These are phyloP conservation scores for Umimayanthus chanpuru DNA, from an alignment of 92 coral and sea anemone genomes.

Conservation along the genomic window DNA sequence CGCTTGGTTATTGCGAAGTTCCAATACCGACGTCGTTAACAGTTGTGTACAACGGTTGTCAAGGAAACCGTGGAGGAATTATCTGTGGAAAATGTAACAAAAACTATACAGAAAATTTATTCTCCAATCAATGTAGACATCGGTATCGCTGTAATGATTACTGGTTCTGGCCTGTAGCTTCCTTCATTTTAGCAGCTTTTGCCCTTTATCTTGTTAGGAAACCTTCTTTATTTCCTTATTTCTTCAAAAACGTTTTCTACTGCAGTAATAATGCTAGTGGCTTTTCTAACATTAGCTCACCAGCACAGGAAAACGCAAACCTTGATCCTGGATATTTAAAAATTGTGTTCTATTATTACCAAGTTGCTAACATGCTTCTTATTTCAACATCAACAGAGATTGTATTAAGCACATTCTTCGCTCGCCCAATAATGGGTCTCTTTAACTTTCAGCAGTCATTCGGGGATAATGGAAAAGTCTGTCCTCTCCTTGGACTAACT, in stretches of 20 bases:
- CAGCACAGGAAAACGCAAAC: not conserved
- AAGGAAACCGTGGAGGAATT: conserved; percentile 54
- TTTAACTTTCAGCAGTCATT: conserved; percentile 67
- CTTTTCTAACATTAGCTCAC: not conserved
- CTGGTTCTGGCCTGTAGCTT: conserved; percentile 53
- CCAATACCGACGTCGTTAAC: not conserved
- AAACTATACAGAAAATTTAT: conserved; percentile 60
- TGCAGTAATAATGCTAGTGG: not conserved
- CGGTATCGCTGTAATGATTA: conserved; percentile 19
- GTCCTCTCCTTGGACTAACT: conserved; percentile 52
- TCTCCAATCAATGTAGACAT: conserved; percentile 54
- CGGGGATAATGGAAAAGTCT: conserved; percentile 31
- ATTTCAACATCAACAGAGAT: conserved; percentile 43
- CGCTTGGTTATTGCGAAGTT: conserved; percentile 44
- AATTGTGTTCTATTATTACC: conserved; percentile 83
- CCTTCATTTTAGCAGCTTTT: not conserved
- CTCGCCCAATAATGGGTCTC: conserved; percentile 62
- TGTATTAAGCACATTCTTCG: conserved; percentile 26
- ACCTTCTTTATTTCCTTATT: not conserved
- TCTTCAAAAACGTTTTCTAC: not conserved
- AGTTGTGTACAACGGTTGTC: conserved; percentile 56
- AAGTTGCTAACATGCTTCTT: conserved; percentile 70
- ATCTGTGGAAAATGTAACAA: conserved; percentile 61
- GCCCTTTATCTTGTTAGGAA: conserved; percentile 17
- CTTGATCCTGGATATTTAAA: conserved; percentile 62